Percentiles rank a stretch among this genome's conserved stretches.
phyloP scores from a whole-genome alignment of 2,113 vertebrate genomes.

The Trichechus manatus region DNA sequence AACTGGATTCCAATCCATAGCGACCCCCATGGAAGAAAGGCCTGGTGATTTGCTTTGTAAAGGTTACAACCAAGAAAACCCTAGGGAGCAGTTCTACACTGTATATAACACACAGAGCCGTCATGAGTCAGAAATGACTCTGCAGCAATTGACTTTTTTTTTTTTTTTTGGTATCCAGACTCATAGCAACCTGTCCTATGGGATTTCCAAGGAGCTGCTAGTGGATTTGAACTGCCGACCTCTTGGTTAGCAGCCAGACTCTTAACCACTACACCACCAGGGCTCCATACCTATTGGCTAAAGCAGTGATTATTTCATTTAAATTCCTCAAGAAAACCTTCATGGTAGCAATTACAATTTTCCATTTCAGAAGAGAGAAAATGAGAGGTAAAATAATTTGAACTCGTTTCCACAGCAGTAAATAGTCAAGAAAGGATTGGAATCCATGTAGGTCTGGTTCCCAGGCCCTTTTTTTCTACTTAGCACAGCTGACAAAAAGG shows the following conservation, averaged over 20 bases:
- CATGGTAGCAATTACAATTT: slow-evolving; percentile 6
- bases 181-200: too few relatives aligned
- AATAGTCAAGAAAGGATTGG: not conserved
- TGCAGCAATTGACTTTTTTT: not conserved
- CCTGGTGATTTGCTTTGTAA: not conserved
- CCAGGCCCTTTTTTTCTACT: not conserved
- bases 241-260: too few relatives aligned
- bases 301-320: slow-evolving; percentile 13
- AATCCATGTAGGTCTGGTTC: slow-evolving; percentile 12
- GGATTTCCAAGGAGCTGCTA: too few relatives aligned
- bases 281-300: not conserved
- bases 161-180: not conserved
- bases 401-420: not conserved
- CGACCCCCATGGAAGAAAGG: not conserved
- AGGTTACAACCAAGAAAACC: not conserved
- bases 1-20: too few relatives aligned
- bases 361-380: slow-evolving; percentile 51
- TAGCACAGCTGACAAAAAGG: not conserved
- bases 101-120: not conserved
- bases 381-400: slow-evolving; percentile 35
- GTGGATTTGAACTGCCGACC: too few relatives aligned
- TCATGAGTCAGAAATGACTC: not conserved
- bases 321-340: not conserved
- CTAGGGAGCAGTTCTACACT: not conserved
- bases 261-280: too few relatives aligned